phyloP scores from a whole-genome alignment of 1,140 invertebrate species.

The Drosophila persimilis region DNA sequence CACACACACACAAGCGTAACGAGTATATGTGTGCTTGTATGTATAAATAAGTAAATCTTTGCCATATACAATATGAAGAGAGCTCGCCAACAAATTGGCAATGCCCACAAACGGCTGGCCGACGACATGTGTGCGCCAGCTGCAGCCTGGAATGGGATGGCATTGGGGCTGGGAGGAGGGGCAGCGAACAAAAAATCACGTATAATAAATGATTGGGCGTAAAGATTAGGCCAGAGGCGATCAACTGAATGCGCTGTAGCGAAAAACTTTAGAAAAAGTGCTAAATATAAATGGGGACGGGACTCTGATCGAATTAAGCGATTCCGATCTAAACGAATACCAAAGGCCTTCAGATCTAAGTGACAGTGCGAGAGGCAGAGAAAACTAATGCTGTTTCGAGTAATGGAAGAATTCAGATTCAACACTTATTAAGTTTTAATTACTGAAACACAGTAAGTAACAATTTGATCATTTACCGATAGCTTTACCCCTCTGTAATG shows the following conservation, averaged over 20 bases:
- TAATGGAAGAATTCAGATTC: no score
- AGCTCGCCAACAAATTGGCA: slow-evolving; percentile 58
- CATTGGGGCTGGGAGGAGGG: background rate
- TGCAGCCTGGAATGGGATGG: slow-evolving; percentile 37
- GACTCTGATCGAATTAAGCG: no score
- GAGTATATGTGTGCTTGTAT: slow-evolving; percentile 7
- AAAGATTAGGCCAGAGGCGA: slow-evolving; percentile 27
- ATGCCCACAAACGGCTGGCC: slow-evolving; percentile 43
- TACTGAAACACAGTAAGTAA: no score
- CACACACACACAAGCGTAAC: slow-evolving; percentile 6
- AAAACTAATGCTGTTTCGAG: no score
- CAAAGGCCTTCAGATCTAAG: no score
- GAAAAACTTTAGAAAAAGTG: background rate
- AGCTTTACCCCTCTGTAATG: no score
- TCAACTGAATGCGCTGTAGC: background rate
- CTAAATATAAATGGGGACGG: background rate
- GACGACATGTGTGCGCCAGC: slow-evolving; percentile 72
- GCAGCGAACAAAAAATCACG: slow-evolving; percentile 28
- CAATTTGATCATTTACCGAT: no score
- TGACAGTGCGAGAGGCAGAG: no score
- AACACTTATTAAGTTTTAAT: background rate
- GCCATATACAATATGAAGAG: slow-evolving; percentile 43
- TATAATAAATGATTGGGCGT: slow-evolving; percentile 54
- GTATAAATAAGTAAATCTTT: slow-evolving; percentile 23
- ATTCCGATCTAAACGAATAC: no score